Conservation (phyloP, 2,888 invertebrate genomes). For the Andrena flavipes region DNA sequence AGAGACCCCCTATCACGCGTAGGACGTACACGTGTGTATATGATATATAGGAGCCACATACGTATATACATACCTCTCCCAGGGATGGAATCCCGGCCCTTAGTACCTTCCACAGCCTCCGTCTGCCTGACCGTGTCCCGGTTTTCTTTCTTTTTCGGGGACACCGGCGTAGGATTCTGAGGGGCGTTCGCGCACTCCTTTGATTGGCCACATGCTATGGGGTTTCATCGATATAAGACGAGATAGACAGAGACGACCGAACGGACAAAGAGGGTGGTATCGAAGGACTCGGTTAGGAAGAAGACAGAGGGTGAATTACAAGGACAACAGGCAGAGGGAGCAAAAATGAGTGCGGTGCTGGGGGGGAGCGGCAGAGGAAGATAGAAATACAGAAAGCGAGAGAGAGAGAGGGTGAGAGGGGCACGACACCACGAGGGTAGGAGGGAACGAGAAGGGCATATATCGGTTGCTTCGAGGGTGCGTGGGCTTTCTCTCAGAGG, state of each 20-base stretch:
- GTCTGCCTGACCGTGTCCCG: slow-evolving; percentile 62
- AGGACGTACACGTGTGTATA: slow-evolving; percentile 16
- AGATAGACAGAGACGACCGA: slow-evolving; percentile 56
- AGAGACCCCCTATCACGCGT: slow-evolving; percentile 38
- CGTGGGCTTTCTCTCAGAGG: slow-evolving; percentile 79
- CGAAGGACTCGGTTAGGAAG: slow-evolving; percentile 49
- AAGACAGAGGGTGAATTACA: slow-evolving; percentile 61
- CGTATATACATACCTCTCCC: slow-evolving; percentile 34
- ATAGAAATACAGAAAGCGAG: slow-evolving; percentile 36
- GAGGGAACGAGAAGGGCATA: slow-evolving; percentile 53
- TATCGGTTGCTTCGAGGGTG: slow-evolving; percentile 77
- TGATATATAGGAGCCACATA: neutral
- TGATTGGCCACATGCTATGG: slow-evolving; percentile 81
- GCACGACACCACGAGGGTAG: slow-evolving; percentile 25
- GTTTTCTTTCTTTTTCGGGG: slow-evolving; percentile 63
- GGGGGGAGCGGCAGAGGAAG: slow-evolving; percentile 38
- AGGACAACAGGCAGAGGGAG: slow-evolving; percentile 34
- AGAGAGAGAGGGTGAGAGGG: slow-evolving; percentile 41
- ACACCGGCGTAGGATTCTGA: slow-evolving; percentile 50
- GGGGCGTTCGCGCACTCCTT: slow-evolving; percentile 73
- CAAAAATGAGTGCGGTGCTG: slow-evolving; percentile 41
- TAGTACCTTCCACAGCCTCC: slow-evolving; percentile 58
- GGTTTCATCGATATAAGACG: slow-evolving; percentile 76
- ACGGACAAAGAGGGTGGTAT: slow-evolving; percentile 24
- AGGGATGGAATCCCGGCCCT: slow-evolving; percentile 62